Conservation (phyloP, 2,113 vertebrate species). For the Prionailurus bengalensis region DNA sequence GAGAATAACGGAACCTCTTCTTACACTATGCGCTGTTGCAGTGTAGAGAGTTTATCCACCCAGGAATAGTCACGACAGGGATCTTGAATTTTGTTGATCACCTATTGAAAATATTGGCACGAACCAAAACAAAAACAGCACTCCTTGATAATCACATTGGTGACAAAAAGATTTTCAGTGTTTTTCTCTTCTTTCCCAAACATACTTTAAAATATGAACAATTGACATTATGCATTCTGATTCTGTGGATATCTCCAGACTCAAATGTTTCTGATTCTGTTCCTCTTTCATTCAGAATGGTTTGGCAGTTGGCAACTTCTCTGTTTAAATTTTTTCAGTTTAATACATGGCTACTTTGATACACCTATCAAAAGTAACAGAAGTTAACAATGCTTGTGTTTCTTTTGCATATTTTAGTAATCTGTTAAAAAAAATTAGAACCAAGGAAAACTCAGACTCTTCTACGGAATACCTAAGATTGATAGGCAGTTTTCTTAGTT, state of each 20-base stretch:
- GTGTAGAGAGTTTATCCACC: slow-evolving; percentile 89
- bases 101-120: slow-evolving; percentile 83
- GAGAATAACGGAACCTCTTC: slow-evolving; percentile 66
- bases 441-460: neutral
- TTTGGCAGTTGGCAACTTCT: neutral
- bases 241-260: neutral
- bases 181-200: neutral
- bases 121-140: neutral
- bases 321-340: neutral
- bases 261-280: neutral
- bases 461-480: neutral
- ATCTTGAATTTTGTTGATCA: slow-evolving; percentile 84
- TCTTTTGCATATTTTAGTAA: neutral
- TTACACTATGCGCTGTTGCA: slow-evolving; percentile 90
- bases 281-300: neutral
- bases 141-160: neutral
- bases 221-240: neutral
- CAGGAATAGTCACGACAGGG: slow-evolving; percentile 87
- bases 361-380: neutral
- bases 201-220: neutral
- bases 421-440: slow-evolving; percentile 21
- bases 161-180: neutral
- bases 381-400: neutral
- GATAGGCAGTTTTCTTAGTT: neutral
- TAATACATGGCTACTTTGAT: slow-evolving; percentile 13